A percentile compares a stretch with the other conserved stretches of the same genome.
phyloP scores from a whole-genome alignment of 2,888 invertebrate species.

The Neoitamus cyanurus region DNA sequence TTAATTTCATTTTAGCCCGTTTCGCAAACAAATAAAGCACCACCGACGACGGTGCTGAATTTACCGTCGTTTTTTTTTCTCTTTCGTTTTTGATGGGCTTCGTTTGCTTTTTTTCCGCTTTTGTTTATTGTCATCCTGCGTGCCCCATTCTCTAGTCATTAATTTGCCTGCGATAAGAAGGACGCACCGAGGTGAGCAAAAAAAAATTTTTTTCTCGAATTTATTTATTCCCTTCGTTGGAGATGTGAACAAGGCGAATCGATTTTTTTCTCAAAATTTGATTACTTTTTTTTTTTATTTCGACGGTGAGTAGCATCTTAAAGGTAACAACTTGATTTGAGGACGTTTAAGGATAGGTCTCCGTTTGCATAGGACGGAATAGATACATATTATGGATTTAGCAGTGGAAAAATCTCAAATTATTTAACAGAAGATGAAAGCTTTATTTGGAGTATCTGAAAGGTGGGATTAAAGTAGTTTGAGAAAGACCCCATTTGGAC shows the following conservation, averaged over 20 bases:
- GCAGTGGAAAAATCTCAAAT: not conserved
- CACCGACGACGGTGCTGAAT: not conserved
- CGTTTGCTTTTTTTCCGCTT: not conserved
- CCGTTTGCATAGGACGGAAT: not conserved
- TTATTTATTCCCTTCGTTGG: not conserved
- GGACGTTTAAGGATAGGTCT: not conserved
- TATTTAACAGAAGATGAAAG: not conserved
- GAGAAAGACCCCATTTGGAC: too few species aligned
- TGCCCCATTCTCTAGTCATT: not conserved
- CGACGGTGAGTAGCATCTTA: not conserved
- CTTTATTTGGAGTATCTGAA: too few species aligned
- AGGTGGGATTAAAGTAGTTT: too few species aligned
- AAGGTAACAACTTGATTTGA: not conserved
- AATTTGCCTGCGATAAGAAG: not conserved
- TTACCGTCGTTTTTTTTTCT: not conserved
- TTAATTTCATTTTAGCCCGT: conserved; percentile 13
- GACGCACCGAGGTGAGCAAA: not conserved
- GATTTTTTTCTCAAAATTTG: not conserved
- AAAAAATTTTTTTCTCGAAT: not conserved
- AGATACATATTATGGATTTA: not conserved
- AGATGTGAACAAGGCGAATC: not conserved
- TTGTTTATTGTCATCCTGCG: not conserved
- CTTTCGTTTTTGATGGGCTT: not conserved
- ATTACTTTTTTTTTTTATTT: not conserved
- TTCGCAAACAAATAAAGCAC: not conserved